A percentile compares a stretch with the other conserved stretches of the same genome.
Evolutionary conservation across 2,113 vertebrate genomes (phyloP).

Genomic region (Terrapene triunguis): DNA sequence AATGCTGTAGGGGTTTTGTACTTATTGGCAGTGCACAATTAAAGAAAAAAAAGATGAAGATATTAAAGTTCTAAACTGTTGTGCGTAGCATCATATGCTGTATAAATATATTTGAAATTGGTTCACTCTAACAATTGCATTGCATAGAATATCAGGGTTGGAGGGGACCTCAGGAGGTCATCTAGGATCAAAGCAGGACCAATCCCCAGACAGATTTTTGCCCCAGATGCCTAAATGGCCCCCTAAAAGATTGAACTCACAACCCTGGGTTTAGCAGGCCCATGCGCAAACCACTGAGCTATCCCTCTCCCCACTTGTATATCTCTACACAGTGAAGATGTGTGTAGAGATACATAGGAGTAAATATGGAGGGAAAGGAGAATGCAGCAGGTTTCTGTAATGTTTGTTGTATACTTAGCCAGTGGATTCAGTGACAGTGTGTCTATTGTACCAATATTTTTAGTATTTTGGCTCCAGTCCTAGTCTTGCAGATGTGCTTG

Average conservation of each 20-base stretch:
- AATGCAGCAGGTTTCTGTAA: slow-evolving; percentile 1
- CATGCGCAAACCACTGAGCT: too few species aligned
- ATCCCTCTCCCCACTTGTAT: too few species aligned
- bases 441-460: slow-evolving; percentile 59
- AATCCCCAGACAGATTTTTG: too few species aligned
- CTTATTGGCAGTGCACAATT: neutral
- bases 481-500: slow-evolving; percentile 29
- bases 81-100: neutral
- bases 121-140: neutral
- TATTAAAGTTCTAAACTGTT: neutral
- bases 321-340: too few species aligned
- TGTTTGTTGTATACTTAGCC: slow-evolving; percentile 26
- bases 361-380: neutral
- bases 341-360: neutral
- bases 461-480: slow-evolving; percentile 40
- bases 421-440: slow-evolving; percentile 15
- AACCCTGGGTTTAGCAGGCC: too few species aligned
- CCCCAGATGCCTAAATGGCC: too few species aligned
- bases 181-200: too few species aligned
- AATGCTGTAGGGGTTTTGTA: neutral
- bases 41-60: neutral
- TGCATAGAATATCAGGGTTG: too few species aligned
- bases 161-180: too few species aligned
- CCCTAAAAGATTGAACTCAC: too few species aligned
- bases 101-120: neutral